phyloP scores from a whole-genome alignment of 1,140 invertebrate genomes.

The Papilio aristodemus region DNA sequence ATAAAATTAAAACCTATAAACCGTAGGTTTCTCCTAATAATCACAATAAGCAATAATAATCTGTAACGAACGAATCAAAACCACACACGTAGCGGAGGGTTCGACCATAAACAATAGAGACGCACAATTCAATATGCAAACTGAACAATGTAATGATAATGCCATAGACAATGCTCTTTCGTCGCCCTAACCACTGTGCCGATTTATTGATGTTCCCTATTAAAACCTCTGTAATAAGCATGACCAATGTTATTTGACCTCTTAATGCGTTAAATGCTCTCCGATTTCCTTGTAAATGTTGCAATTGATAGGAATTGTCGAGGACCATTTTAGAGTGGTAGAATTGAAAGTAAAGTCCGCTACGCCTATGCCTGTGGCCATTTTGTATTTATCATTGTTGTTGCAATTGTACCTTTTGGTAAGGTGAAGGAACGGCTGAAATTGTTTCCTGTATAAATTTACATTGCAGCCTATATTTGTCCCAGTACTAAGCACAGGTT shows the following conservation, averaged over 20 bases:
- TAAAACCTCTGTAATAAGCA: conserved; percentile 69
- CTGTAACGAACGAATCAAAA: conserved; percentile 34
- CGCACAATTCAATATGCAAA: conserved; percentile 77
- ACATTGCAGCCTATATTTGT: conserved; percentile 9
- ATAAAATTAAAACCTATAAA: background rate
- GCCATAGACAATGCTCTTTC: conserved; percentile 71
- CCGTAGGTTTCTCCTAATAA: background rate
- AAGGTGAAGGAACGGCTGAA: conserved; percentile 34
- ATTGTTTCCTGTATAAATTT: conserved; percentile 37
- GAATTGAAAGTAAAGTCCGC: conserved; percentile 43
- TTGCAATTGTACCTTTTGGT: conserved; percentile 62
- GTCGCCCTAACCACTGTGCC: conserved; percentile 72
- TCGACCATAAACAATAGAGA: conserved; percentile 67
- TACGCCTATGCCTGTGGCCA: conserved; percentile 59
- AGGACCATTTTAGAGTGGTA: conserved; percentile 51
- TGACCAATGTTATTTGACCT: conserved; percentile 52
- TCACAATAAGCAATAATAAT: background rate
- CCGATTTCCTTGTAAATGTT: conserved; percentile 34
- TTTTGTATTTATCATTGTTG: conserved; percentile 69
- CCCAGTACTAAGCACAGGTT: background rate
- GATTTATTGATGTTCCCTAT: conserved; percentile 74
- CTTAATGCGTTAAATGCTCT: conserved; percentile 40
- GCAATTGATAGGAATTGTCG: conserved; percentile 34
- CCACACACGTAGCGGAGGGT: conserved; percentile 65
- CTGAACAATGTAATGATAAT: conserved; percentile 73